These are phyloP conservation scores for Euplexia lucipara DNA, from an alignment of 2,888 invertebrate genomes.

Conservation along the genomic window DNA sequence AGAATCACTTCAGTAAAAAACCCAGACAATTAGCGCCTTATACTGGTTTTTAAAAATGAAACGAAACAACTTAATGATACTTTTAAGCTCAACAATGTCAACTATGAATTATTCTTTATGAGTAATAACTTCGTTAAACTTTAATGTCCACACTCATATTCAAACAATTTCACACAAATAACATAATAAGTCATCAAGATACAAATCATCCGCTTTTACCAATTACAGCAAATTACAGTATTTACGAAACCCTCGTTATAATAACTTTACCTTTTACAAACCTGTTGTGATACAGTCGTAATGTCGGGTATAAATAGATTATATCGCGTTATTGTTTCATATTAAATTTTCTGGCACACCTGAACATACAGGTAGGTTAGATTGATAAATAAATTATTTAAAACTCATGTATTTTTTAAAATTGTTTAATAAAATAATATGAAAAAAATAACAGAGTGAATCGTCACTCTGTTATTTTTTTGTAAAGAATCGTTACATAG, in stretches of 20 bases:
- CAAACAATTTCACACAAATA: background rate
- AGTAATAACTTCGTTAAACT: background rate
- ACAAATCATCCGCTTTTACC: background rate
- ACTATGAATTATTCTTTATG: too few relatives aligned
- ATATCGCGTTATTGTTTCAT: constrained; percentile 17
- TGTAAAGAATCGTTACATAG: too few relatives aligned
- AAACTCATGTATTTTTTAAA: too few relatives aligned
- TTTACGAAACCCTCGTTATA: constrained; percentile 4
- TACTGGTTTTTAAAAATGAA: too few relatives aligned
- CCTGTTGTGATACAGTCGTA: constrained; percentile 13
- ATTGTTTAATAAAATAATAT: too few relatives aligned
- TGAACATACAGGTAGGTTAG: background rate
- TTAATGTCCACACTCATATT: background rate
- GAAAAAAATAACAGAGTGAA: too few relatives aligned
- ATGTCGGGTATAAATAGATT: background rate
- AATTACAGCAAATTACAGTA: constrained; percentile 28
- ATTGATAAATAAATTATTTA: too few relatives aligned
- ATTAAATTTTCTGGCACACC: background rate
- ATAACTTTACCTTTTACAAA: constrained; percentile 19
- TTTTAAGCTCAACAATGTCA: too few relatives aligned
- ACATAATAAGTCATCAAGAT: background rate
- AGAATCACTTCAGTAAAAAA: too few relatives aligned
- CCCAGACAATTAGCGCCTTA: too few relatives aligned
- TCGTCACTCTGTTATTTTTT: too few relatives aligned
- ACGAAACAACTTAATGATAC: too few relatives aligned